A percentile compares a stretch with the other conserved stretches of the same genome.
Conservation (phyloP, 1,140 invertebrate genomes). For the Acyrthosiphon pisum region DNA sequence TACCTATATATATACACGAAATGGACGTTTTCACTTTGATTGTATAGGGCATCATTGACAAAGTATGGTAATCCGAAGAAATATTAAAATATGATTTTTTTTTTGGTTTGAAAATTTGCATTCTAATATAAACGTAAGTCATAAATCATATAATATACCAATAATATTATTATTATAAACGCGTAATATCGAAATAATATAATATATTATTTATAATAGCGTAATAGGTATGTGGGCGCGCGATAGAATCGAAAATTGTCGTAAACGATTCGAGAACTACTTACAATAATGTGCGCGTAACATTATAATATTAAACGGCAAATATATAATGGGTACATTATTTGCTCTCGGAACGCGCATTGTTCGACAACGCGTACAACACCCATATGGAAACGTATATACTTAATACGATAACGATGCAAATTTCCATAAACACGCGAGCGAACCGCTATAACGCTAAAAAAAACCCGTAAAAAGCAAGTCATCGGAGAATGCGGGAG, state of each 20-base stretch:
- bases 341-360: background rate
- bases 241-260: background rate
- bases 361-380: background rate
- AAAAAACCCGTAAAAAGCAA: slow-evolving; percentile 14
- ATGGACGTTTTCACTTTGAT: background rate
- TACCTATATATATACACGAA: background rate
- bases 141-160: background rate
- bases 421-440: slow-evolving; percentile 11
- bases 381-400: background rate
- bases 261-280: background rate
- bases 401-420: background rate
- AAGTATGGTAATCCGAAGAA: background rate
- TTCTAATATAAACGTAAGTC: background rate
- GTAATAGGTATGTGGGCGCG: background rate
- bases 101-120: background rate
- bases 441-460: background rate
- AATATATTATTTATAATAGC: background rate
- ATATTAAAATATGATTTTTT: background rate
- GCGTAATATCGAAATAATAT: too few relatives aligned
- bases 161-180: background rate
- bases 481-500: background rate
- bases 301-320: background rate
- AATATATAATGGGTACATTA: background rate
- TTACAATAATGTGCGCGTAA: background rate
- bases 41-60: background rate